Evolutionary conservation across 1,140 invertebrate genomes (phyloP).

Genomic region (Tetramorium parvispinum): DNA sequence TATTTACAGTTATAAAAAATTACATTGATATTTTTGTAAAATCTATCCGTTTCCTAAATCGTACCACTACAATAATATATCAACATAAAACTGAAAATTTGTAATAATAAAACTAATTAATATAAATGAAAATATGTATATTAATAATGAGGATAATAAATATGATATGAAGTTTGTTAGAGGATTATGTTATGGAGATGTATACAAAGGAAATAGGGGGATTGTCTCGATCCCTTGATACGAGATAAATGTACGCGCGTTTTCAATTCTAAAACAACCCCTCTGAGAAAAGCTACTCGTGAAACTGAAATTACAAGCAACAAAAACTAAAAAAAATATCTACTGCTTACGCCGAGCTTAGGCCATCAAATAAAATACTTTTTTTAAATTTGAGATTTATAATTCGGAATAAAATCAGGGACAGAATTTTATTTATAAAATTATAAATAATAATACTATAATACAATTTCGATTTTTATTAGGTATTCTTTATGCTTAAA

Average conservation of each 20-base stretch:
- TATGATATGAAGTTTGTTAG: not conserved
- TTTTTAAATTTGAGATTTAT: not conserved
- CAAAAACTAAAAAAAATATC: not conserved
- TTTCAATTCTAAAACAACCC: conserved; percentile 22
- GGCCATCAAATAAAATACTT: not conserved
- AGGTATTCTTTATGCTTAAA: not conserved
- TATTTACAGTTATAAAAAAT: too few relatives aligned
- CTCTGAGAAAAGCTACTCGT: not conserved
- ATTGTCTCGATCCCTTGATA: not conserved
- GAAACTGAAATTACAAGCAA: conserved; percentile 1
- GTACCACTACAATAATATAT: too few relatives aligned
- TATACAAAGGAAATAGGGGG: not conserved
- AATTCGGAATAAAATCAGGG: not conserved
- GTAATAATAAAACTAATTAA: too few relatives aligned
- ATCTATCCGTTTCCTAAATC: too few relatives aligned
- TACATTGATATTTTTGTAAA: too few relatives aligned
- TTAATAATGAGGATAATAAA: not conserved
- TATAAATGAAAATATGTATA: not conserved
- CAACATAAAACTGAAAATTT: too few relatives aligned
- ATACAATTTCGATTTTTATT: not conserved
- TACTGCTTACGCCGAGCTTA: not conserved
- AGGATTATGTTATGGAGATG: not conserved
- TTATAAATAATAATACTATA: not conserved
- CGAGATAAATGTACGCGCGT: not conserved
- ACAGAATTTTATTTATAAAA: not conserved